A percentile compares a stretch with the other conserved stretches of the same genome.
These are phyloP conservation scores for Percopsis omiscomaycus DNA, from an alignment of 2,797 vertebrate genomes.

Conservation along the genomic window DNA sequence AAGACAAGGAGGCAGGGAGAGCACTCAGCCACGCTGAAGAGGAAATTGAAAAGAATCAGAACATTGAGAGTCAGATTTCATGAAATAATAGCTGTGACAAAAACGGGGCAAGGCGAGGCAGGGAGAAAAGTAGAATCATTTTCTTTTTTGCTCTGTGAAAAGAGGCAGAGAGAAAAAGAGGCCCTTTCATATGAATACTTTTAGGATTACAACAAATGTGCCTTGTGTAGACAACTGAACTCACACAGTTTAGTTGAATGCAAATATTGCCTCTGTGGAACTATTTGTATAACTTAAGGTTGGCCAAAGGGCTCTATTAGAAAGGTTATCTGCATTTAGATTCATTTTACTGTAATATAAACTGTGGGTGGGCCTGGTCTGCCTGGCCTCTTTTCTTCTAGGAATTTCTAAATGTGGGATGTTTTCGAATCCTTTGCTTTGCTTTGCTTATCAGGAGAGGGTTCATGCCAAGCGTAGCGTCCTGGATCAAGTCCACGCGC, in stretches of 20 bases:
- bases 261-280: constrained; percentile 60
- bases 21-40: constrained; percentile 77
- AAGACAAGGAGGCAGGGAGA: constrained; percentile 28
- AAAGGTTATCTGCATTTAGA: constrained; percentile 41
- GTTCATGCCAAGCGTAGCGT: constrained; percentile 56
- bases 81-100: constrained; percentile 88
- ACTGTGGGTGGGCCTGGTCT: constrained; percentile 12
- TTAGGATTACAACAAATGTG: constrained; percentile 77
- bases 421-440: constrained; percentile 21
- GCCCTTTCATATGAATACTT: constrained; percentile 80
- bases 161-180: constrained; percentile 54
- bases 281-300: constrained; percentile 44
- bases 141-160: constrained; percentile 61
- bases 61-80: constrained; percentile 85
- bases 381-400: constrained; percentile 28
- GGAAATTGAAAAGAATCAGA: constrained; percentile 89
- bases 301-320: constrained; percentile 20
- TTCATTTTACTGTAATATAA: constrained; percentile 41
- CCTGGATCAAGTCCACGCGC: constrained; percentile 54
- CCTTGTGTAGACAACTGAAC: constrained; percentile 70
- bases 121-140: constrained; percentile 82
- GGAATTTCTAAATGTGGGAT: constrained; percentile 40
- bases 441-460: constrained; percentile 31
- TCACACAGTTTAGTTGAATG: constrained; percentile 43
- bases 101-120: constrained; percentile 76